Evolutionary conservation across 2,113 vertebrate genomes (phyloP).

Genomic region (Campylorhamphus procurvoides): DNA sequence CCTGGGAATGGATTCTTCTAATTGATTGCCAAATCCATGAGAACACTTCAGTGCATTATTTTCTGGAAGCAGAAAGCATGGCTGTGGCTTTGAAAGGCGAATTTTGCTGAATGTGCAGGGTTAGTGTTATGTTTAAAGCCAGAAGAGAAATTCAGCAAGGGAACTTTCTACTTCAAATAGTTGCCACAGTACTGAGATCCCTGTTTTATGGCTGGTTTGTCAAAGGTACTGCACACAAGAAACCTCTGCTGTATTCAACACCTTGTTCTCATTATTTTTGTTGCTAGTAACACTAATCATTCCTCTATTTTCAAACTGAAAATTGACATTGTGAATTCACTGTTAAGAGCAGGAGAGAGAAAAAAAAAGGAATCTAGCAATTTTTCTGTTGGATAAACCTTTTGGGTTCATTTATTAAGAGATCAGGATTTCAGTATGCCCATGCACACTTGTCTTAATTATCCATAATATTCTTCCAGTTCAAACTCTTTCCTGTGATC

Average conservation of each 20-base stretch:
- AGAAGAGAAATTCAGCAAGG: background rate
- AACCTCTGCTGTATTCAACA: background rate
- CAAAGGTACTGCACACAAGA: background rate
- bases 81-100: background rate
- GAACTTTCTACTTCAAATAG: slow-evolving; percentile 3
- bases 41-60: background rate
- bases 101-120: slow-evolving; percentile 9
- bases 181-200: background rate
- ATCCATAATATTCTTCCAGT: background rate
- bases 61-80: background rate
- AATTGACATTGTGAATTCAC: background rate
- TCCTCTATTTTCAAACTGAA: background rate
- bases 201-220: background rate
- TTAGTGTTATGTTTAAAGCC: background rate
- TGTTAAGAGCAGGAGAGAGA: background rate
- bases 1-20: background rate
- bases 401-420: background rate
- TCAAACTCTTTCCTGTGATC: background rate
- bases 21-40: background rate
- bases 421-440: background rate
- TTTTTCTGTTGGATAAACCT: background rate
- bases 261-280: background rate
- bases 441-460: background rate
- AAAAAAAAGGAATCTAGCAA: background rate
- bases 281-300: background rate